Evolutionary conservation across 2,888 invertebrate genomes (phyloP), one percentile per base, ranked within the genome.

Genomic region (Lasioglossum calceatum): DNA sequence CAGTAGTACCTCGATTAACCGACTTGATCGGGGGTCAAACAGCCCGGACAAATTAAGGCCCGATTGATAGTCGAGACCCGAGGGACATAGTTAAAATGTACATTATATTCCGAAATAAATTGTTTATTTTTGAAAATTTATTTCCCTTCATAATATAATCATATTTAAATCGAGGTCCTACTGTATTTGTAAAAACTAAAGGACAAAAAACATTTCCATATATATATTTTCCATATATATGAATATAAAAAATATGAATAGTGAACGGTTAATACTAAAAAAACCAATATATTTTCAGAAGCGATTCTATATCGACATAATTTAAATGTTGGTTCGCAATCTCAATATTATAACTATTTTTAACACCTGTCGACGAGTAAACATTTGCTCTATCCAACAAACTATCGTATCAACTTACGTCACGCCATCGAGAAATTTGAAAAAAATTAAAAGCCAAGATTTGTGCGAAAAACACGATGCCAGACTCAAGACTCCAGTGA

Each of bases 341-440:
- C 12, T 58, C 12, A 58, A 58, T 58, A 12, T 58, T n/a, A 58
- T n/a, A n/a, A n/a, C 54, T 10, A 54, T 54, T 58, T 58, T n/a
- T n/a, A 4, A n/a, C 58, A n/a, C 12, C 58, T 58, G 58, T n/a
- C n/a, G n/a, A n/a, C 12, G n/a, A n/a, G 58, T n/a, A n/a, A 12
- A n/a, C n/a, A 58, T 58, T 58, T n/a, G 12, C n/a, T n/a, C n/a
- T 27, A 4, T n/a, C 12, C 23, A 58, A n/a, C 58, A 23, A 71
- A 71, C 4, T 12, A 71, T 61, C 23, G 42, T 79, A 32, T 61
- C 58, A 81, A 94, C 95, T 94, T 88, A 95, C 95, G 94, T 90
- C 39, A 94, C 91, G 50, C 95, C 95, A 76, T 93, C 93, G 71
- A 95, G 77, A 84, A 95, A 93, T 91, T 95, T 95, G 90, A 94